Evolutionary conservation across 2,888 invertebrate species (phyloP).

Genomic region (Pristionchus mayeri): DNA sequence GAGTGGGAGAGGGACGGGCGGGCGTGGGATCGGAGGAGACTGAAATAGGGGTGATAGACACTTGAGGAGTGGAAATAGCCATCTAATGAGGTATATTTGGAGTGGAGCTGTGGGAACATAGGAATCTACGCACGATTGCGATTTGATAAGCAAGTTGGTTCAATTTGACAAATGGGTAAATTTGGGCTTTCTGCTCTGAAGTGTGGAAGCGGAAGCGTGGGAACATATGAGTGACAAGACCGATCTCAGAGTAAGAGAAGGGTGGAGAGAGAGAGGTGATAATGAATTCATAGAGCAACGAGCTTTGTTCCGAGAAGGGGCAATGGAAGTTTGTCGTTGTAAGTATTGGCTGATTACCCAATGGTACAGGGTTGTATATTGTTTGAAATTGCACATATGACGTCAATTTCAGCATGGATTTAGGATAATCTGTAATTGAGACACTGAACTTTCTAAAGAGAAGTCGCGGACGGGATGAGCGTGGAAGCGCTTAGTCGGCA

Average conservation of each 20-base stretch:
- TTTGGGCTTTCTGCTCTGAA: no score
- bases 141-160: neutral
- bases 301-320: neutral
- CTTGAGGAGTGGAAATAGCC: neutral
- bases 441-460: neutral
- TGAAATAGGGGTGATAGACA: constrained; percentile 24
- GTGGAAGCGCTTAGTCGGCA: neutral
- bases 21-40: constrained; percentile 27
- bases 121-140: neutral
- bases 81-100: constrained; percentile 25
- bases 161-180: no score
- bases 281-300: constrained; percentile 16
- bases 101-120: neutral
- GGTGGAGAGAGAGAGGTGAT: neutral
- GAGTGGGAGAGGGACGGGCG: constrained; percentile 24
- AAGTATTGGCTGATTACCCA: no score
- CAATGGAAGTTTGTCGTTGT: neutral
- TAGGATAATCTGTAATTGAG: constrained; percentile 19
- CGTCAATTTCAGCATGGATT: neutral
- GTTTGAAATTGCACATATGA: no score
- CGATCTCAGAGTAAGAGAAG: neutral
- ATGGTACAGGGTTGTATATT: no score
- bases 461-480: neutral
- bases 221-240: no score
- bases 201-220: neutral